Evolutionary conservation across 2,888 invertebrate species (phyloP), one percentile per base, ranked within the genome.

Genomic region (Rhyacophila evoluta): DNA sequence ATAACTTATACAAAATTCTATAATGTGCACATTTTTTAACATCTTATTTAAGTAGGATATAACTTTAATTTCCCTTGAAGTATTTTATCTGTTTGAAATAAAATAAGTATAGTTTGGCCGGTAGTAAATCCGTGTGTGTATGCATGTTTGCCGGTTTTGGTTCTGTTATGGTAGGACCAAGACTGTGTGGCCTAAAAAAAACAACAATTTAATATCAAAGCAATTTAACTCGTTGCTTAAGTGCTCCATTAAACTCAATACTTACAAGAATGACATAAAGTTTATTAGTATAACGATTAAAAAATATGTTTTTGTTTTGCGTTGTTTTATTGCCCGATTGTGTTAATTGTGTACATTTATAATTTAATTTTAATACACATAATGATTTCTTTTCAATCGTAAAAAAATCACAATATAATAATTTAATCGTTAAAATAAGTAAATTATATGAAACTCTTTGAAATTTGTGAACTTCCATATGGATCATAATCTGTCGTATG

Each of bases 221-320:
- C 55, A 55, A 55, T 55, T 55, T 55, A 55, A 55, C 19, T 55
- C 55, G 55, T 55, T 55, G 55, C 55, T 55, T 55, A 55, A 55
- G 55, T 55, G 55, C 55, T 55, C 55, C 55, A 55, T 55, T 55
- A 55, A 55, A 55, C 55, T 55, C 55, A 55, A 55, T 55, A 55
- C 55, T 55, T 55, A 55, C 55, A 55, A 55, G 55, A 55, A 55
- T 55, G 55, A 55, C 55, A 55, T 55, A 55, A 55, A 55, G 55
- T 55, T 55, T 55, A 55, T 55, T 55, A 55, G 55, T 55, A 19
- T 0, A 8, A 25, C 25, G 55, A 55, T 55, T 55, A 55, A 55
- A 39, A 55, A 39, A 55, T 25, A 55, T 55, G 25, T 55, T 55
- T 55, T 55, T 55, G 55, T 55, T 55, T 41, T 41, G 41, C 41